A percentile compares a stretch with the other conserved stretches of the same genome.
These are phyloP conservation scores for Diuraphis noxia DNA, from an alignment of 1,140 invertebrate species.

Conservation along the genomic window DNA sequence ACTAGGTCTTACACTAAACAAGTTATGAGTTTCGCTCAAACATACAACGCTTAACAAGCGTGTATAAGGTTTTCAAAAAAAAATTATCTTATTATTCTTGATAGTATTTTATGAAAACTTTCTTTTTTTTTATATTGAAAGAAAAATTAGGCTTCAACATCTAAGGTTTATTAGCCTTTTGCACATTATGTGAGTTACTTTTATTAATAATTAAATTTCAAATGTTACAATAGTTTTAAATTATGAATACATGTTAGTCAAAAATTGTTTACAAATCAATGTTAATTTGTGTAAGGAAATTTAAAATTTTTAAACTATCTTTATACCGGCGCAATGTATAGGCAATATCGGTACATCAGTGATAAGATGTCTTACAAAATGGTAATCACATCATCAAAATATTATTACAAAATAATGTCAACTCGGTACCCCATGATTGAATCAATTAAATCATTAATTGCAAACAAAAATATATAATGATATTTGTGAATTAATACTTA, in stretches of 20 bases:
- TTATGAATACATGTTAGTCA: no score
- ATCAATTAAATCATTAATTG: neutral
- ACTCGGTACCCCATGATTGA: neutral
- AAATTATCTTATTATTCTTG: neutral
- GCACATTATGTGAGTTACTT: no score
- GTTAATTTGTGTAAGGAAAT: no score
- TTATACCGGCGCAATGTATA: neutral
- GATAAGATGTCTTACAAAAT: neutral
- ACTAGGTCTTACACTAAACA: neutral
- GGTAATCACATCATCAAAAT: neutral
- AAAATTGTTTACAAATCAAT: no score
- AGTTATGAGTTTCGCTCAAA: neutral
- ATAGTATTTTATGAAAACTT: neutral
- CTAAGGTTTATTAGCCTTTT: no score
- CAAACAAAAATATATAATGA: neutral
- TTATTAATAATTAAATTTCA: no score
- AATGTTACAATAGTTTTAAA: no score
- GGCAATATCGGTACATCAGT: neutral
- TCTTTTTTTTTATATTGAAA: no score
- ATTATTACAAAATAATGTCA: neutral
- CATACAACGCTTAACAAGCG: neutral
- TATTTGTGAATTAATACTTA: neutral
- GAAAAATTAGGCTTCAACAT: no score
- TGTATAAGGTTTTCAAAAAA: neutral
- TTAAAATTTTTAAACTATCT: no score